Base-by-base conservation (phyloP, 2,888 invertebrate genomes). In the Automeris io region DNA sequence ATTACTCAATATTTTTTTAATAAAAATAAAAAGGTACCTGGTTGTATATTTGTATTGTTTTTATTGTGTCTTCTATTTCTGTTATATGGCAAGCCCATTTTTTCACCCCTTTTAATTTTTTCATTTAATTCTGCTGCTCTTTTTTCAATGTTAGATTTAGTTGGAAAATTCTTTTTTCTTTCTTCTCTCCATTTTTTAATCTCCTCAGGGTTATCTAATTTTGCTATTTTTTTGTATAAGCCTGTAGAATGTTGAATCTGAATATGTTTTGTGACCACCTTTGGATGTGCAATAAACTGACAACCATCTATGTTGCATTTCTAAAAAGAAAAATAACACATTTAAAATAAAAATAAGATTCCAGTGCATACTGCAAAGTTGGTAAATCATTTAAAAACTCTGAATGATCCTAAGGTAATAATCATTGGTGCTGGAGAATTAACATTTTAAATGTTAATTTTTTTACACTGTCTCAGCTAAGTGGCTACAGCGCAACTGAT, bases 201-300 rank as follows among this genome's bases (percentile, higher is more conserved):
- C 49, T 96, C 95, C 67, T 95, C 95, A 0, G 93, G 92, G 3
- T 93, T 92, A 45, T 92, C 90, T 4, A 93, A 61, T 49, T 92
- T 91, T 50, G 91, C 90, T 43, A 97, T 92, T 71, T 91, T 92
- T 37, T 92, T 90, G 59, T 92, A 97, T 11, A 96, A 73, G 0
- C 96, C 96, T n/a, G 92, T 91, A 4, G 89, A 88, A 73, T 97
- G 97, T 76, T 96, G 94, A 88, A 93, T 91, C 67, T 90, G 88
- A 49, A 95, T 90, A 64, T 97, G 97, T 51, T 91, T 91, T 43
- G 92, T 91, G 8, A 97, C 90, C 2, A 96, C 88, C 68, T 91
- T 91, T 2, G 92, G 90, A 66, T 94, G 93, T 2, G 94, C 95
- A 41, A 90, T 83, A 77, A 94, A 95, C 22, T 86, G 88, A 64